Evolutionary conservation across 2,888 invertebrate genomes (phyloP).

Genomic region (Pharmacophagus antenor): DNA sequence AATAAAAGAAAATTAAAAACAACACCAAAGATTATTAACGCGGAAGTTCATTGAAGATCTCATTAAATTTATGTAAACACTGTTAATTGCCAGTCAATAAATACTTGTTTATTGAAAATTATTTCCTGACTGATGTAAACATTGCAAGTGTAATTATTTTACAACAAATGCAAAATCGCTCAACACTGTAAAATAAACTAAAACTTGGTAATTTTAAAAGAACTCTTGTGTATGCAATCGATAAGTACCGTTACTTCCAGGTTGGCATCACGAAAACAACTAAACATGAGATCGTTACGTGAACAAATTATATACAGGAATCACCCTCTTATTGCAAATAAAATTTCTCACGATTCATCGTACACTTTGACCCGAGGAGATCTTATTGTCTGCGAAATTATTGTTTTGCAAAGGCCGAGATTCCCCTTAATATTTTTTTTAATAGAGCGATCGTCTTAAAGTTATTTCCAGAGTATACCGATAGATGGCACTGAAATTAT

Average conservation of each 20-base stretch:
- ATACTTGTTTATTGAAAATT: constrained; percentile 15
- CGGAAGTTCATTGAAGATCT: constrained; percentile 26
- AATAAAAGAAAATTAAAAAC: neutral
- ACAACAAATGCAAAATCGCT: neutral
- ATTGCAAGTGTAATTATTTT: constrained; percentile 1
- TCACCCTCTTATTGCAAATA: constrained; percentile 57
- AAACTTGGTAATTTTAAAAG: neutral
- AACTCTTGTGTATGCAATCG: neutral
- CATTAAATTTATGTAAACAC: constrained; percentile 27
- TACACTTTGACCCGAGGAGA: constrained; percentile 61
- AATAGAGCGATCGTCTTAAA: neutral
- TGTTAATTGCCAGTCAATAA: constrained; percentile 12
- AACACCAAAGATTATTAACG: constrained; percentile 20
- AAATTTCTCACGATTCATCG: constrained; percentile 58
- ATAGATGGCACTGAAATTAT: constrained; percentile 26
- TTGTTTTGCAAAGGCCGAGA: constrained; percentile 67
- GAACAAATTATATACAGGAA: constrained; percentile 63
- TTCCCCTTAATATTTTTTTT: constrained; percentile 45
- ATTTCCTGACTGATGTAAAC: constrained; percentile 18
- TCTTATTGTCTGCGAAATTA: constrained; percentile 60
- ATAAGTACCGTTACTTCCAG: constrained; percentile 63
- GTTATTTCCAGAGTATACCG: constrained; percentile 1
- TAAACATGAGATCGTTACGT: constrained; percentile 53
- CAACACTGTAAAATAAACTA: neutral
- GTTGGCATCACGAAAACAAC: constrained; percentile 58